Evolutionary conservation across 1,140 invertebrate genomes (phyloP).

Genomic region (Archivesica marissinica): DNA sequence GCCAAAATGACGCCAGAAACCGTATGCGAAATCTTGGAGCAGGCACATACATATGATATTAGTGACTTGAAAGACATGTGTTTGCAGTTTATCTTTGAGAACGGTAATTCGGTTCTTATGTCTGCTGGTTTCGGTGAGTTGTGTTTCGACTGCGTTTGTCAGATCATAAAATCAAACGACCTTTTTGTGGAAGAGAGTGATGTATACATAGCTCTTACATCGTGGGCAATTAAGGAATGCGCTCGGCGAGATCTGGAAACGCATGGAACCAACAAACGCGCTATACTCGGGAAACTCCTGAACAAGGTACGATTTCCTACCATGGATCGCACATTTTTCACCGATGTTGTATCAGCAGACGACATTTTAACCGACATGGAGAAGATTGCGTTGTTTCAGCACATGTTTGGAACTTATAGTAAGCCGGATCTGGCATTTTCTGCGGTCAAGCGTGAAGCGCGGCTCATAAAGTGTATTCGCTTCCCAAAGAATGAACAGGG

Average conservation of each 20-base stretch:
- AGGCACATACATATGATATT: constrained; percentile 56
- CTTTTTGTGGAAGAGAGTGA: constrained; percentile 59
- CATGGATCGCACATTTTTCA: constrained; percentile 59
- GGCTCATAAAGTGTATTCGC: constrained; percentile 48
- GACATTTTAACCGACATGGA: constrained; percentile 43
- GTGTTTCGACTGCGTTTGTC: constrained; percentile 53
- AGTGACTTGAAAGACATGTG: constrained; percentile 52
- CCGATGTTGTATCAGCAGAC: constrained; percentile 50
- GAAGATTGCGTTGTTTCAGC: constrained; percentile 51
- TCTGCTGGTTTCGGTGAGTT: constrained; percentile 43
- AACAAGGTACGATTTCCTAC: constrained; percentile 49
- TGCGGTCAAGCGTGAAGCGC: constrained; percentile 53
- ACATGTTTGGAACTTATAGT: constrained; percentile 52
- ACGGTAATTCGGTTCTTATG: constrained; percentile 47
- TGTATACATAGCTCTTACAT: constrained; percentile 53
- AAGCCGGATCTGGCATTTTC: constrained; percentile 47
- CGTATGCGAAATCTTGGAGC: constrained; percentile 59
- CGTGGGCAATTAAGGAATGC: constrained; percentile 54
- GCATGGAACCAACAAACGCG: constrained; percentile 26
- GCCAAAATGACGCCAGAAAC: constrained; percentile 49
- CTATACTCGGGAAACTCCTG: constrained; percentile 19
- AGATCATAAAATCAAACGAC: constrained; percentile 48
- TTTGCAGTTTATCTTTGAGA: constrained; percentile 54
- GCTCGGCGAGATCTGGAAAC: constrained; percentile 42
- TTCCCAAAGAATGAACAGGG: constrained; percentile 57